Percentiles rank a stretch among this genome's conserved stretches.
phyloP scores from a whole-genome alignment of 2,888 invertebrate genomes.

The Rhyacophila evoluta region DNA sequence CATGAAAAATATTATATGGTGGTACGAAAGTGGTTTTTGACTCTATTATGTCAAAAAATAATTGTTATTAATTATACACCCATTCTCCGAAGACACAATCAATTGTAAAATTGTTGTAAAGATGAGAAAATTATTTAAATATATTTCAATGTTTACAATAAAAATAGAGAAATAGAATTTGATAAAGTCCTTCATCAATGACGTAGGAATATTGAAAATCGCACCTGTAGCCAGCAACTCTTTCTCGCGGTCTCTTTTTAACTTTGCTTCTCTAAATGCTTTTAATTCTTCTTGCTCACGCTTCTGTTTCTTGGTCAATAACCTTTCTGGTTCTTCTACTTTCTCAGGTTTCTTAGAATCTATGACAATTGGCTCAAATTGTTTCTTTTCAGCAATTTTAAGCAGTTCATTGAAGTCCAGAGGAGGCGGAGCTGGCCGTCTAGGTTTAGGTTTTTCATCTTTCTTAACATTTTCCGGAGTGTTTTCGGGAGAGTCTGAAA shows the following conservation, averaged over 20 bases:
- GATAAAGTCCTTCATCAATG: too few relatives aligned
- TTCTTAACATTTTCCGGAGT: conserved; percentile 61
- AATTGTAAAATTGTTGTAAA: too few relatives aligned
- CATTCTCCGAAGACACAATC: too few relatives aligned
- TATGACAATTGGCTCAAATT: conserved; percentile 80
- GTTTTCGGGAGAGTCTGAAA: conserved; percentile 46
- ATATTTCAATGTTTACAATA: too few relatives aligned
- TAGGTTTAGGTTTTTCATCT: conserved; percentile 71
- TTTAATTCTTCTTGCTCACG: conserved; percentile 80
- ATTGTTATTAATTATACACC: too few relatives aligned
- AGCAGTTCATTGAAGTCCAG: conserved; percentile 84
- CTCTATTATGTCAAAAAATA: too few relatives aligned
- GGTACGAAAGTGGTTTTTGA: too few relatives aligned
- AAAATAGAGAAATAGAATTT: too few relatives aligned
- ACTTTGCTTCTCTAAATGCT: conserved; percentile 72
- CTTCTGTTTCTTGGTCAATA: conserved; percentile 86
- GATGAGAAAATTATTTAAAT: too few relatives aligned
- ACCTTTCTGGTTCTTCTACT: conserved; percentile 74
- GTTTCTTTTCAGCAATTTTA: conserved; percentile 86
- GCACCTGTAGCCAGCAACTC: conserved; percentile 31
- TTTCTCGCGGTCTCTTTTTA: conserved; percentile 57
- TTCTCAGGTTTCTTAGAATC: conserved; percentile 68
- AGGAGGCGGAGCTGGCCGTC: conserved; percentile 76
- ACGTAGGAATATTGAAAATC: too few relatives aligned
- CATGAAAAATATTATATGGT: too few relatives aligned